Evolutionary conservation across 2,888 invertebrate species (phyloP).

Genomic region (Flabesymbios commensalis): DNA sequence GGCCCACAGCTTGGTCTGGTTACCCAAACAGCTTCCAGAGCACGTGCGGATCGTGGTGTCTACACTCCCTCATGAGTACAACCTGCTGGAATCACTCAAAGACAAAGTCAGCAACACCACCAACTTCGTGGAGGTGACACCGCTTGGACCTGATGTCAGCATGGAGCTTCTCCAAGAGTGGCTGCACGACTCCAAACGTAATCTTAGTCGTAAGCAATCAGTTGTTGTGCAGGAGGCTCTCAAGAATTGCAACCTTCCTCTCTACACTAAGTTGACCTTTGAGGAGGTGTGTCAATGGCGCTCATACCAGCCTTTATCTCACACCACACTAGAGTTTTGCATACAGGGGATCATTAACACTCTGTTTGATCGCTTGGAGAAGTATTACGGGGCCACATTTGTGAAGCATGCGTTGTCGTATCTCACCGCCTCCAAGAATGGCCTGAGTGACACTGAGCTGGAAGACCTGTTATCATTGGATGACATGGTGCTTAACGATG

Average conservation of each 20-base stretch:
- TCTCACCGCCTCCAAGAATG: slow-evolving; percentile 41
- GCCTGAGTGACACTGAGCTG: slow-evolving; percentile 38
- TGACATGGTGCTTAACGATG: slow-evolving; percentile 38
- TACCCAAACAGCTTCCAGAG: slow-evolving; percentile 34
- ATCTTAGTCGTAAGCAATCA: slow-evolving; percentile 39
- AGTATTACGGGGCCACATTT: slow-evolving; percentile 35
- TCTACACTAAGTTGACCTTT: slow-evolving; percentile 39
- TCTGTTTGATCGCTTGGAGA: slow-evolving; percentile 39
- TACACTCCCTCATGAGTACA: slow-evolving; percentile 36
- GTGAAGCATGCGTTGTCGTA: slow-evolving; percentile 37
- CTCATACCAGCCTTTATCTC: slow-evolving; percentile 26
- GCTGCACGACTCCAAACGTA: slow-evolving; percentile 24
- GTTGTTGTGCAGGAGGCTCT: slow-evolving; percentile 31
- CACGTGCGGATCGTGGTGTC: slow-evolving; percentile 41
- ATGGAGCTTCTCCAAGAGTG: slow-evolving; percentile 22
- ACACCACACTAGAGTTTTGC: slow-evolving; percentile 30
- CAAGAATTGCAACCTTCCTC: slow-evolving; percentile 36
- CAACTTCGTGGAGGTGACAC: slow-evolving; percentile 30
- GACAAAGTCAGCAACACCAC: slow-evolving; percentile 13
- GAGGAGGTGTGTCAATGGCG: slow-evolving; percentile 39
- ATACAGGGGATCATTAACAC: slow-evolving; percentile 41
- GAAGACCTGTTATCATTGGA: slow-evolving; percentile 39
- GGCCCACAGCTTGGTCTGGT: slow-evolving; percentile 41
- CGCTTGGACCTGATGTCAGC: slow-evolving; percentile 24
- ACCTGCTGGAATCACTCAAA: slow-evolving; percentile 41